Evolutionary conservation across 1,140 invertebrate species (phyloP).

Genomic region (Camponotus vicinus): DNA sequence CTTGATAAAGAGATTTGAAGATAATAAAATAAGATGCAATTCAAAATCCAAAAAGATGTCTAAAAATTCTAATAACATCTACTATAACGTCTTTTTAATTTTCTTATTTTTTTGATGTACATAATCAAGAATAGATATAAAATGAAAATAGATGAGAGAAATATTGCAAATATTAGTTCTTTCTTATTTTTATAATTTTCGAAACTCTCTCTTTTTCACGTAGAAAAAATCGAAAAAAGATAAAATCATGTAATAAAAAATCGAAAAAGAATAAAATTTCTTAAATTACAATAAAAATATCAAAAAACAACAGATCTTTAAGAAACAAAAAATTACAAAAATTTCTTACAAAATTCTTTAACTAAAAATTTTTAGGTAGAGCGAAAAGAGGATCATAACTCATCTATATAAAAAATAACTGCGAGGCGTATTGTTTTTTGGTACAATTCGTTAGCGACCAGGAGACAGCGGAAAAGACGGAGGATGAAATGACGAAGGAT

Average conservation of each 20-base stretch:
- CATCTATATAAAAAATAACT: slow-evolving; percentile 75
- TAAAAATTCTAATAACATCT: background rate
- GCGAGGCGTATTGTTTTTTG: slow-evolving; percentile 79
- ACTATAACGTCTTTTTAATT: too few species aligned
- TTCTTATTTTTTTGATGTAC: too few species aligned
- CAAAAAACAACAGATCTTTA: background rate
- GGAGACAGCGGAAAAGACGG: background rate
- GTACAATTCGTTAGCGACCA: slow-evolving; percentile 53
- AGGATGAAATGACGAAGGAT: slow-evolving; percentile 48
- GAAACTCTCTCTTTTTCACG: too few species aligned
- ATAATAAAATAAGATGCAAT: background rate
- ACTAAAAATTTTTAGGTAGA: background rate
- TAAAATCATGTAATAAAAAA: background rate
- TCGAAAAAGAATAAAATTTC: background rate
- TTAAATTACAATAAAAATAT: background rate
- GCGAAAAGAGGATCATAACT: background rate
- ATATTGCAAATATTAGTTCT: background rate
- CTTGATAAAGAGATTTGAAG: background rate
- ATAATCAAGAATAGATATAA: background rate
- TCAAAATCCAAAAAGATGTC: background rate
- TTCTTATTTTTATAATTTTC: background rate
- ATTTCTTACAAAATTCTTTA: background rate
- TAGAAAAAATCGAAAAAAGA: background rate
- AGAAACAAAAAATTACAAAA: background rate
- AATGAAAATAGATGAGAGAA: background rate